These are phyloP conservation scores for Ptyas mucosa DNA, from an alignment of 2,113 vertebrate species.

Conservation along the genomic window DNA sequence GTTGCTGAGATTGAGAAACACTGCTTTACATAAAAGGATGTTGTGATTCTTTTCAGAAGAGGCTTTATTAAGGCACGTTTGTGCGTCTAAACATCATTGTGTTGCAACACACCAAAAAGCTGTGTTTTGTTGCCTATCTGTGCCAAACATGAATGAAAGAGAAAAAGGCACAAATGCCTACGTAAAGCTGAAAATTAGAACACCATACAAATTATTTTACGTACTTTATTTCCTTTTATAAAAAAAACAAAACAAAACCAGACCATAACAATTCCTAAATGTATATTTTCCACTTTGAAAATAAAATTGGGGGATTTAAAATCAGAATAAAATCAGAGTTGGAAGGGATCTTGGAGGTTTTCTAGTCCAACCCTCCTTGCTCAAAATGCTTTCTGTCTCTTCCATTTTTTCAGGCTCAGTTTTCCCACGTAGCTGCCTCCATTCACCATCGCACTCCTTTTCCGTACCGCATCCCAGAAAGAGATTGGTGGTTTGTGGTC, in stretches of 20 bases:
- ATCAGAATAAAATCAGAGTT: neutral
- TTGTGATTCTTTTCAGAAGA: neutral
- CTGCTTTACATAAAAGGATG: neutral
- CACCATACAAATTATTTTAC: neutral
- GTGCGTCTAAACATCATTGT: neutral
- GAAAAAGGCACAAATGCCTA: neutral
- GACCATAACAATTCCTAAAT: neutral
- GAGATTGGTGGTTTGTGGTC: constrained; percentile 69
- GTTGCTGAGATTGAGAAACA: neutral
- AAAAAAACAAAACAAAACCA: neutral
- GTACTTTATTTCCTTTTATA: no score
- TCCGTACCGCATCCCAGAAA: constrained; percentile 78
- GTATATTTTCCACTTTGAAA: neutral
- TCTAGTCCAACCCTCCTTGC: neutral
- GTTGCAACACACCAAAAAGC: neutral
- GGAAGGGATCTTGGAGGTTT: neutral
- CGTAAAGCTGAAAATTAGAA: neutral
- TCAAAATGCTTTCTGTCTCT: neutral
- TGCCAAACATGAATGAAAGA: neutral
- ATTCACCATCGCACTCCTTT: constrained; percentile 78
- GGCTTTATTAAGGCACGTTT: neutral
- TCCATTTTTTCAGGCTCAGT: constrained; percentile 76
- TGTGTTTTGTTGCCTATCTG: neutral
- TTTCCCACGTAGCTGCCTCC: constrained; percentile 80
- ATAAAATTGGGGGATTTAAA: neutral